Evolutionary conservation across 2,797 vertebrate genomes (phyloP).

Genomic region (Acanthornis magna): DNA sequence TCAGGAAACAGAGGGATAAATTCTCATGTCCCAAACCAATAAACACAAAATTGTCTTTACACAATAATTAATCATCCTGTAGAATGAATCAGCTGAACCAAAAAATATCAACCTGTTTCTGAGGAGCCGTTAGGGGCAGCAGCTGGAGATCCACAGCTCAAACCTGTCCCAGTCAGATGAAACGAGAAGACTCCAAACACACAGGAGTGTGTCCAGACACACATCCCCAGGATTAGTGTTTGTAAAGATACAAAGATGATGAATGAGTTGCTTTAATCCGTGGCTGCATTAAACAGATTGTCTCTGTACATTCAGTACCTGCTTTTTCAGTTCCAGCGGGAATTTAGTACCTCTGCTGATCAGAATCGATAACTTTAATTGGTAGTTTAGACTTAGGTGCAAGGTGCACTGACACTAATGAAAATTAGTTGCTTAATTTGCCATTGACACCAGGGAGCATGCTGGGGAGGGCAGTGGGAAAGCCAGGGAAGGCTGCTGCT

Average conservation of each 20-base stretch:
- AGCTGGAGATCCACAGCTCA: neutral
- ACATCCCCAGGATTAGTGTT: neutral
- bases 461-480: neutral
- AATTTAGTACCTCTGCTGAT: slow-evolving; percentile 9
- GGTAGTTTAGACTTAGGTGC: neutral
- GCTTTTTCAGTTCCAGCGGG: neutral
- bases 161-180: neutral
- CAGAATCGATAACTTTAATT: slow-evolving; percentile 9
- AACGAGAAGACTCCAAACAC: neutral
- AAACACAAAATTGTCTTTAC: neutral
- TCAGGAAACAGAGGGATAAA: neutral
- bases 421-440: slow-evolving; percentile 22
- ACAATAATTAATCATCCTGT: slow-evolving; percentile 3
- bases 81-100: neutral
- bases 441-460: accelerated
- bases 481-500: neutral
- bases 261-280: neutral
- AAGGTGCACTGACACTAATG: neutral
- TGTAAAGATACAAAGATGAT: neutral
- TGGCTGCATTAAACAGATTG: neutral
- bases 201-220: neutral
- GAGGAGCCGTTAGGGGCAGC: neutral
- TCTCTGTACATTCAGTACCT: neutral
- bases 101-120: neutral
- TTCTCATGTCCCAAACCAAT: neutral